Evolutionary conservation across 2,888 invertebrate genomes (phyloP), one percentile per base, ranked within the genome.

Genomic region (Phalangium opilio): DNA sequence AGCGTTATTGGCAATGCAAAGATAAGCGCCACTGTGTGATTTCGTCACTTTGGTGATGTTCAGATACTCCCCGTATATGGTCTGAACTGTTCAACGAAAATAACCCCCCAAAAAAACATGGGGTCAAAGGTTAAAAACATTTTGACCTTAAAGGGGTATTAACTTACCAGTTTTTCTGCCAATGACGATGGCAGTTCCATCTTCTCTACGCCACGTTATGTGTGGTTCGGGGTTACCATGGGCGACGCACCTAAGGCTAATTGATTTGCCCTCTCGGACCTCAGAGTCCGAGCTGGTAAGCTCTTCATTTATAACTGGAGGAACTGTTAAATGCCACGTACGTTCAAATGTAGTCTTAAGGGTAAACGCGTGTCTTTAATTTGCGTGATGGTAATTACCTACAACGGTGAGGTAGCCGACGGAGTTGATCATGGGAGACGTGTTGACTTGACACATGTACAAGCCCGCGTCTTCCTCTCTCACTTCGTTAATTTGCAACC

Each of bases 401-500:
- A 89, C 86, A 53, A 90, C 89, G 70, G 89, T 84, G 38, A 90
- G 74, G 64, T 83, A 86, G 49, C 89, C 90, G 33, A 87, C 84
- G 75, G 89, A 89, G 64, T 84, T 86, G 63, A 87, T 87, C 86
- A 89, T 89, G 1, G 89, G 89, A 67, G 83, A 82, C 41, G 89
- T 87, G 69, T 89, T 89, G 58, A 86, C 85, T 70, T 84, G 83
- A 67, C 83, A 85, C 82, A 83, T 83, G 70, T 84, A 84, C 70
- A 83, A 27, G 1, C 56, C 56, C 32, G 19, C 27, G 68, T 90
- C 89, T 62, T 85, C 84, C 63, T 83, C 83, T 67, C 87, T 86
- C 44, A 87, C 87, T 62, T 83, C 83, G 64, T 78, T 83, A 58
- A 90, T 85, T 67, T 87, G 85, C 51, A 90, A 72, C 42, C 49